Conservation (phyloP, 53 echinoderm and acorn worm species). For the Paracentrotus lividus region DNA sequence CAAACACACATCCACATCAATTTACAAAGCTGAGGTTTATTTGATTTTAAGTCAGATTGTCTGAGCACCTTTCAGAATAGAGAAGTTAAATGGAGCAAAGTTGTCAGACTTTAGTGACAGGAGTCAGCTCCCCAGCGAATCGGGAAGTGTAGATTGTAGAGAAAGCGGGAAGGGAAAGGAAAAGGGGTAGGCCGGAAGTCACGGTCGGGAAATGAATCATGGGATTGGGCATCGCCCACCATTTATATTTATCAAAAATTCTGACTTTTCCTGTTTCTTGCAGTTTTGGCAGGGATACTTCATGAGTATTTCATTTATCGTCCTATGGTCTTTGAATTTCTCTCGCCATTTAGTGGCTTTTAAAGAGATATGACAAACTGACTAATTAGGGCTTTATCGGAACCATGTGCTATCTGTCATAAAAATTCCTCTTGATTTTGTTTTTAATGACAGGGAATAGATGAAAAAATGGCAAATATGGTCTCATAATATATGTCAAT, state of each 20-base stretch:
- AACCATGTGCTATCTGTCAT: constrained; percentile 43
- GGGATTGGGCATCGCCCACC: constrained; percentile 57
- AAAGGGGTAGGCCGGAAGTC: constrained; percentile 59
- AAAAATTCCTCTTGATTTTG: neutral
- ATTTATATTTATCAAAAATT: constrained; percentile 40
- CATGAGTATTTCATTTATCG: neutral
- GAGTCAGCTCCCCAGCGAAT: constrained; percentile 1
- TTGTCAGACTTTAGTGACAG: constrained; percentile 44
- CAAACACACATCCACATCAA: constrained; percentile 41
- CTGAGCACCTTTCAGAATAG: constrained; percentile 32
- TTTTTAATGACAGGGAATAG: neutral
- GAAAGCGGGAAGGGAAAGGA: constrained; percentile 35
- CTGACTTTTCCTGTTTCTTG: neutral
- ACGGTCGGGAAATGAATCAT: constrained; percentile 56
- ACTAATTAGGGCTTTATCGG: constrained; percentile 1
- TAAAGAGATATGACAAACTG: constrained; percentile 6
- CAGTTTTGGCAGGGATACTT: constrained; percentile 16
- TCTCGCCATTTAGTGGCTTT: neutral
- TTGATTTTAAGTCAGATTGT: constrained; percentile 41
- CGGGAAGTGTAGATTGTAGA: constrained; percentile 5
- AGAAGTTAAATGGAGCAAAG: constrained; percentile 6
- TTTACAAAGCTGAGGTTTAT: constrained; percentile 7
- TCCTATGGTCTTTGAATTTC: neutral
- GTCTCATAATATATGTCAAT: neutral
- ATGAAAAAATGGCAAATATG: neutral